Conservation (phyloP, 2,888 invertebrate genomes). For the Chymomyza caudatula region DNA sequence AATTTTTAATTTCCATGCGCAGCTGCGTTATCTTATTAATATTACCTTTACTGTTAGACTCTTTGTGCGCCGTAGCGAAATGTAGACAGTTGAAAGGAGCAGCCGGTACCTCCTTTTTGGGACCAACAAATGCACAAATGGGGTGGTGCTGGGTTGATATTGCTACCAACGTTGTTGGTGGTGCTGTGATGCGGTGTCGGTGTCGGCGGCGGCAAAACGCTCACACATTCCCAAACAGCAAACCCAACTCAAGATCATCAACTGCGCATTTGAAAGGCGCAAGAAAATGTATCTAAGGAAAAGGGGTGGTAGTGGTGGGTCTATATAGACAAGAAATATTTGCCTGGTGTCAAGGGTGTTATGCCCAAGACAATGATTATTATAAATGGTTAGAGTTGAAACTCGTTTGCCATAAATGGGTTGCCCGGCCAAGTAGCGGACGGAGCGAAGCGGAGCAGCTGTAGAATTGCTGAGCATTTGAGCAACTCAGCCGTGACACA, state of each 20-base stretch:
- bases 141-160: constrained; percentile 55
- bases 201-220: background rate
- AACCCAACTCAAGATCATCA: background rate
- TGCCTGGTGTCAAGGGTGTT: constrained; percentile 23
- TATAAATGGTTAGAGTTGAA: constrained; percentile 19
- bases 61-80: background rate
- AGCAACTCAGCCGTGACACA: constrained; percentile 43
- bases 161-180: background rate
- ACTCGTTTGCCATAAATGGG: constrained; percentile 64
- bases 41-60: background rate
- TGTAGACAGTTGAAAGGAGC: constrained; percentile 48
- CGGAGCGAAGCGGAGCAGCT: constrained; percentile 3
- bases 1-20: constrained; percentile 56
- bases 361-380: background rate
- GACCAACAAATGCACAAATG: constrained; percentile 23
- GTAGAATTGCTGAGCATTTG: background rate
- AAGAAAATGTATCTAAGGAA: background rate
- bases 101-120: constrained; percentile 46
- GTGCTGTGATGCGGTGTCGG: background rate
- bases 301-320: constrained; percentile 44
- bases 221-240: background rate
- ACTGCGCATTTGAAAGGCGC: constrained; percentile 7
- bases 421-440: constrained; percentile 29
- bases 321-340: background rate
- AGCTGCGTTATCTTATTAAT: constrained; percentile 47